Conservation (phyloP, 2,113 vertebrate species). For the Sphaerodactylus townsendi region DNA sequence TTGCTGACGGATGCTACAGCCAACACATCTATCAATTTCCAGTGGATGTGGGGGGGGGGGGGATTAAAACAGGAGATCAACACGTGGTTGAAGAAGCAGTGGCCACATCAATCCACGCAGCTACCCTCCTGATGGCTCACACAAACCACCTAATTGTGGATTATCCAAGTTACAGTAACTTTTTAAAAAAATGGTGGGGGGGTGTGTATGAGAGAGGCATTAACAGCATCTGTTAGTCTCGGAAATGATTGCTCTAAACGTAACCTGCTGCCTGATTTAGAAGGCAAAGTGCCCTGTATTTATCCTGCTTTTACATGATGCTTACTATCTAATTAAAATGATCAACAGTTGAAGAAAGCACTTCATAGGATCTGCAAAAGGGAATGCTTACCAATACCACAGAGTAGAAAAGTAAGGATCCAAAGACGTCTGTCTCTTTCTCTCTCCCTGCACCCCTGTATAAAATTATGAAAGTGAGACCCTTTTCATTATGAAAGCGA, state of each 20-base stretch:
- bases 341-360: conserved; percentile 42
- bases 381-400: neutral
- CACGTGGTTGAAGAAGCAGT: conserved; percentile 47
- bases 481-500: too few species aligned
- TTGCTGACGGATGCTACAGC: conserved; percentile 59
- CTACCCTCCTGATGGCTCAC: conserved; percentile 39
- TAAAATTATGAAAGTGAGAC: too few species aligned
- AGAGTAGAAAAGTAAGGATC: neutral
- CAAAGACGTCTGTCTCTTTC: neutral
- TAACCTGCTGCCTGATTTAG: conserved; percentile 35
- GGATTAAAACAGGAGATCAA: neutral
- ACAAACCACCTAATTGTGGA: conserved; percentile 62
- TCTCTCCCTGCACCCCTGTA: too few species aligned
- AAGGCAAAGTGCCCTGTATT: conserved; percentile 37
- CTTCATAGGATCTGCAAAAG: conserved; percentile 27
- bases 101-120: conserved; percentile 53
- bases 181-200: conserved; percentile 17
- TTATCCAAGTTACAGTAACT: conserved; percentile 43
- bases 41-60: neutral
- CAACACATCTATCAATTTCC: conserved; percentile 62
- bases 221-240: conserved; percentile 35
- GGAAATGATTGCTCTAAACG: conserved; percentile 34
- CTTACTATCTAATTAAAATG: conserved; percentile 39
- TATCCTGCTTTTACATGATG: conserved; percentile 39
- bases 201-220: conserved; percentile 16